Conservation (phyloP, 2,113 vertebrate genomes). For the Cranoglanis bouderius region DNA sequence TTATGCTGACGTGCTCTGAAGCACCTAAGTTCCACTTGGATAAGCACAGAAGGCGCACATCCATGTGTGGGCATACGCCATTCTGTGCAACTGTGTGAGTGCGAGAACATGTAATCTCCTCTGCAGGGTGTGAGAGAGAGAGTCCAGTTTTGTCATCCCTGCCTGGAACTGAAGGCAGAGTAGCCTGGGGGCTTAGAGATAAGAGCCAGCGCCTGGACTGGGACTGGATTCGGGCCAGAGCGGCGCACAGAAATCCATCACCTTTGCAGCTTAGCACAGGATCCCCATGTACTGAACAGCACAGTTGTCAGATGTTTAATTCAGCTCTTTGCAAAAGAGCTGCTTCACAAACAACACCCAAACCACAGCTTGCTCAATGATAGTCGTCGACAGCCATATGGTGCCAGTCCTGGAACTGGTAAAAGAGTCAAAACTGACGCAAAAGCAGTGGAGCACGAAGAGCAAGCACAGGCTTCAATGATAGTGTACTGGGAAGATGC, state of each 20-base stretch:
- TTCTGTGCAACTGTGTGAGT: slow-evolving; percentile 37
- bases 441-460: slow-evolving; percentile 6
- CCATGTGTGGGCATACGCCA: slow-evolving; percentile 56
- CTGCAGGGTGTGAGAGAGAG: slow-evolving; percentile 54
- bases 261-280: slow-evolving; percentile 58
- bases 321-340: slow-evolving; percentile 39
- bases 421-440: slow-evolving; percentile 1
- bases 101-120: slow-evolving; percentile 53
- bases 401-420: background rate
- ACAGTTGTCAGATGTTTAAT: slow-evolving; percentile 46
- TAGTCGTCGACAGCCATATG: slow-evolving; percentile 30
- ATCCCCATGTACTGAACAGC: slow-evolving; percentile 32
- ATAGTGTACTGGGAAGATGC: background rate
- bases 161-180: slow-evolving; percentile 62
- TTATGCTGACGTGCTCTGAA: slow-evolving; percentile 48
- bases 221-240: slow-evolving; percentile 61
- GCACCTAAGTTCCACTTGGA: slow-evolving; percentile 46
- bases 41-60: slow-evolving; percentile 50
- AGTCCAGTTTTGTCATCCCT: slow-evolving; percentile 63
- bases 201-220: slow-evolving; percentile 59
- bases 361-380: slow-evolving; percentile 22
- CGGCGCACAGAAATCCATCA: slow-evolving; percentile 67
- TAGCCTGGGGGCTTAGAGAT: slow-evolving; percentile 68
- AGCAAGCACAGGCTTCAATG: background rate
- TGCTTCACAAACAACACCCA: slow-evolving; percentile 27